Conservation (phyloP, 2,113 vertebrate genomes). For the Halcyon malimbica region DNA sequence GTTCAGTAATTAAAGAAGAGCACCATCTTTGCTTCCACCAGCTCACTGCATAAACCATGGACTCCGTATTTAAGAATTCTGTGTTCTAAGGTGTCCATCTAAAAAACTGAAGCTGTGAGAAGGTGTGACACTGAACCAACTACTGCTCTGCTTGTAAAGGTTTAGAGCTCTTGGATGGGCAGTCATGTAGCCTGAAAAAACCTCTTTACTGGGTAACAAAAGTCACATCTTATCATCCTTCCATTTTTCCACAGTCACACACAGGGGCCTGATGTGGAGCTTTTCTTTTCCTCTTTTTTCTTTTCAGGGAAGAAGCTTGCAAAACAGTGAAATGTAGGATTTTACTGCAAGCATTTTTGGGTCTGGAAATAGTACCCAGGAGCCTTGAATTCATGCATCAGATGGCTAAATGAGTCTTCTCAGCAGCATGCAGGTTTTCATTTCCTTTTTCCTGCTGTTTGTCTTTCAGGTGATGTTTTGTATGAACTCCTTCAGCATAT, state of each 20-base stretch:
- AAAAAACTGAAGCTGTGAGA: neutral
- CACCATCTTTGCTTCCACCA: neutral
- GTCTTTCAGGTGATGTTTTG: slow-evolving; percentile 90
- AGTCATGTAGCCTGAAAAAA: neutral
- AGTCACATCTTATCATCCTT: neutral
- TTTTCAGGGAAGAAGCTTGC: neutral
- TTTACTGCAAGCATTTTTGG: neutral
- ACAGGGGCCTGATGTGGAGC: neutral
- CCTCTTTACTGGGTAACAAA: neutral
- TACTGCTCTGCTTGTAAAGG: neutral
- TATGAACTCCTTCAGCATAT: slow-evolving; percentile 98
- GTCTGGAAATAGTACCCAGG: slow-evolving; percentile 6
- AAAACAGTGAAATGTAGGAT: neutral
- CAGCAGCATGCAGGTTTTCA: slow-evolving; percentile 4
- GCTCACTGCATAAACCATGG: neutral
- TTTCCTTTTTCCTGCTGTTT: slow-evolving; percentile 41
- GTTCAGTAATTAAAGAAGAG: neutral
- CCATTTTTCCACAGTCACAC: neutral
- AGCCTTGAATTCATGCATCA: neutral
- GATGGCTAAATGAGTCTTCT: slow-evolving; percentile 12
- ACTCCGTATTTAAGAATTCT: neutral
- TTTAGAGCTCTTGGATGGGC: neutral
- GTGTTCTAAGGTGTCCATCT: neutral
- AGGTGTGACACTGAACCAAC: neutral
- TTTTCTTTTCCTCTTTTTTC: neutral